A percentile compares a stretch with the other conserved stretches of the same genome.
These are phyloP conservation scores for Ruditapes philippinarum DNA, from an alignment of 1,140 invertebrate species.

Conservation along the genomic window DNA sequence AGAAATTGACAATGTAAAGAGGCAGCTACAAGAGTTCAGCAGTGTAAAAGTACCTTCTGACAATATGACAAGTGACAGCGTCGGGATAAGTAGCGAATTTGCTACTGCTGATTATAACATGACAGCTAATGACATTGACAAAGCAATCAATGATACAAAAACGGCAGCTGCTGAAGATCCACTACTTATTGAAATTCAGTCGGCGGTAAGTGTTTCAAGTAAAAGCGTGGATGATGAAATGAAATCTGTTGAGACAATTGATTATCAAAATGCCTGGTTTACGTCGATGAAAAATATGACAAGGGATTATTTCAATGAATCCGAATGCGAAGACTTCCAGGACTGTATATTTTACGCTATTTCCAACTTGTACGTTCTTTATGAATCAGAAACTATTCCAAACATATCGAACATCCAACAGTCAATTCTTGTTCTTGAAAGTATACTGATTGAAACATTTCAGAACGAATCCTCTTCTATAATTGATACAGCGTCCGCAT, in stretches of 20 bases:
- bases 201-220: too few relatives aligned
- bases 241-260: background rate
- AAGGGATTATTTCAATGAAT: constrained; percentile 24
- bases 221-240: background rate
- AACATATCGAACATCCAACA: constrained; percentile 3
- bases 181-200: background rate
- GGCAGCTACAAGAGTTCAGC: background rate
- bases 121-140: background rate
- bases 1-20: background rate
- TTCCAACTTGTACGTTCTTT: too few relatives aligned
- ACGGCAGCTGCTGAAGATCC: background rate
- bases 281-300: constrained; percentile 23
- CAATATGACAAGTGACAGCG: background rate
- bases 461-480: constrained; percentile 6
- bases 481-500: background rate
- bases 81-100: background rate
- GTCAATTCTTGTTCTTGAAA: background rate
- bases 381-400: constrained; percentile 3
- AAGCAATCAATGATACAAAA: too few relatives aligned
- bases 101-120: constrained; percentile 22
- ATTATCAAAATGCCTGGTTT: constrained; percentile 5
- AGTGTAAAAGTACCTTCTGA: background rate
- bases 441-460: too few relatives aligned
- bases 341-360: constrained; percentile 29
- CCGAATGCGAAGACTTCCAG: background rate